Base-by-base conservation (phyloP, 2,888 invertebrate genomes). In the Laothoe populi region DNA sequence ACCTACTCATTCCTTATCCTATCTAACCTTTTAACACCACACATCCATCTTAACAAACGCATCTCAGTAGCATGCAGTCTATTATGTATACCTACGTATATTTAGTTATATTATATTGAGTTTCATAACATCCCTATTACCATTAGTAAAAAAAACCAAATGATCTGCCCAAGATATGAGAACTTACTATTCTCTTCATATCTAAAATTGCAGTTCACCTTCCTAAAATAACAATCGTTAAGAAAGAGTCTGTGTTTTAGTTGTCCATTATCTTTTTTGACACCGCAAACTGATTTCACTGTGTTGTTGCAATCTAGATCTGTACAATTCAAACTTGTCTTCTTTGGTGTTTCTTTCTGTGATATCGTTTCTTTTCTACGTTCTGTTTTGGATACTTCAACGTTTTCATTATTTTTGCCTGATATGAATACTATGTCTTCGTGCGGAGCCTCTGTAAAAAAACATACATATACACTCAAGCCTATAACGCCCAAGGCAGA, bases 201-300 rank as follows among this genome's bases (percentile, higher is more conserved):
- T 40, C 70, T 83, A 46, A 92, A 88, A 0, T 70, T 82, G 46
- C 92, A 92, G 21, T 91, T 92, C 0, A 92, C 92, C 68, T 90
- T 91, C 13, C 84, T 78, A 7, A 84, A 90, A 40, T 72, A 91
- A 48, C 92, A 92, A 0, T 88, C 84, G 8, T 92, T 92, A 42
- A 85, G 58, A 62, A 92, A 92, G 8, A 89, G 16, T 57, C 92
- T 78, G 48, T 83, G 83, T 61, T 69, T 81, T 73, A 75, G 75
- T 0, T 71, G 68, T 0, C 72, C 76, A 35, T 81, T 73, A 0
- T 87, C 81, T 0, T 77, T 57, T 69, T 84, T 88, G 0, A 72
- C 79, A 0, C 89, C 92, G 45, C 92, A 92, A 0, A 90, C 62
- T 0, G 87, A 77, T 0, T 73, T 63, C 0, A 84, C 24, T 0